Percentiles rank a stretch among this genome's conserved stretches.
Evolutionary conservation across 2,888 invertebrate species (phyloP).

Genomic region (Synergus gifuensis): DNA sequence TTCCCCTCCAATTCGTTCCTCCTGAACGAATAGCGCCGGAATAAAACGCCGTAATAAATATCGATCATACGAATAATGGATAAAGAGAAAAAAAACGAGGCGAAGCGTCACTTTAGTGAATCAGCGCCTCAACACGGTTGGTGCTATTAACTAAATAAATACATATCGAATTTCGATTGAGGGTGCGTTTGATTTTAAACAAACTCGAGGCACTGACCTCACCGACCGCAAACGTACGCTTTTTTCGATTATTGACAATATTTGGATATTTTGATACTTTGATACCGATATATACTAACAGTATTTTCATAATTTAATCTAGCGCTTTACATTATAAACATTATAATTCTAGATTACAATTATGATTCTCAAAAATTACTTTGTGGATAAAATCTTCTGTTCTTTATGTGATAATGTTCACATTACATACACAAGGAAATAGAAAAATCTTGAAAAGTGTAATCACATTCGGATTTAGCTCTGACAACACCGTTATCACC

Average conservation of each 20-base stretch:
- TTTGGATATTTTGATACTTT: constrained; percentile 24
- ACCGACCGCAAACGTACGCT: constrained; percentile 13
- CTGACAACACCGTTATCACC: neutral
- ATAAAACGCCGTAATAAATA: constrained; percentile 47
- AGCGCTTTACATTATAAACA: no score
- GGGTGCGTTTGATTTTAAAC: constrained; percentile 12
- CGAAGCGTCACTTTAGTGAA: constrained; percentile 27
- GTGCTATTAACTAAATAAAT: constrained; percentile 40
- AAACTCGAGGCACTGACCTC: constrained; percentile 7
- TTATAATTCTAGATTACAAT: no score
- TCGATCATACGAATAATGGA: constrained; percentile 36
- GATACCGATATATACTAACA: neutral
- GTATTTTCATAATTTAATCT: neutral
- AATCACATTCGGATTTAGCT: neutral
- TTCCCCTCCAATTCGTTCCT: constrained; percentile 24
- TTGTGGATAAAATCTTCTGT: no score
- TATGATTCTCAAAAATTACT: no score
- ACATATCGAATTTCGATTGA: constrained; percentile 23
- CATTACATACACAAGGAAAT: no score
- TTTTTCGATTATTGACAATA: neutral
- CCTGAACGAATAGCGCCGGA: constrained; percentile 15
- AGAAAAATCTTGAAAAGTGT: neutral
- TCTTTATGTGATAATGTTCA: no score
- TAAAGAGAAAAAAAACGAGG: constrained; percentile 1
- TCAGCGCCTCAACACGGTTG: constrained; percentile 5